Evolutionary conservation across 2,797 vertebrate species (phyloP).

Genomic region (Sebastes minor): DNA sequence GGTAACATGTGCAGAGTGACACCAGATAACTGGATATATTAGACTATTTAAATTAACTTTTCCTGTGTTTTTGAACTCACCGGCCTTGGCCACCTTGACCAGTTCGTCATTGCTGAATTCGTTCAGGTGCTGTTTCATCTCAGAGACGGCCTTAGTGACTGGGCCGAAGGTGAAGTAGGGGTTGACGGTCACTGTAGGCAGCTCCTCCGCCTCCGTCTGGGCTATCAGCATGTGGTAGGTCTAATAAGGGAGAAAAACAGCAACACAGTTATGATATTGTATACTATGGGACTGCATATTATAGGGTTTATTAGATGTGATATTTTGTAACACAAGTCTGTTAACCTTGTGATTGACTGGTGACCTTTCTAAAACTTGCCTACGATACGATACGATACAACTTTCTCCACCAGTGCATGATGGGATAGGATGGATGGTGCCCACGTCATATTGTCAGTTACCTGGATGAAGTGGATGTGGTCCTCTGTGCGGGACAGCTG

Average conservation of each 20-base stretch:
- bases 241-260: constrained; percentile 44
- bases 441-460: constrained; percentile 19
- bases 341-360: no score
- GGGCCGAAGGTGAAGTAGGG: constrained; percentile 84
- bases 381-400: no score
- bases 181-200: constrained; percentile 83
- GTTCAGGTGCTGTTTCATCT: constrained; percentile 85
- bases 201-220: constrained; percentile 84
- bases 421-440: neutral
- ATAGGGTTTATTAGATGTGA: no score
- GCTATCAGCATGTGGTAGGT: constrained; percentile 85
- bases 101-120: constrained; percentile 85
- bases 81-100: constrained; percentile 82
- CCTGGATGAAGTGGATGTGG: constrained; percentile 89
- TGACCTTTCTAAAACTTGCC: no score
- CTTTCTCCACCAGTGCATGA: neutral
- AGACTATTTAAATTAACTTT: neutral
- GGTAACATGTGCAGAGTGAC: neutral
- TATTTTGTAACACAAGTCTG: no score
- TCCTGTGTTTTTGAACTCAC: constrained; percentile 55
- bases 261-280: neutral
- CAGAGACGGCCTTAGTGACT: constrained; percentile 83
- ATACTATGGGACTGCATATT: no score
- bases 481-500: constrained; percentile 85
- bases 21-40: neutral